Evolutionary conservation across 2,797 vertebrate genomes (phyloP).

Genomic region (Enoplosus armatus): DNA sequence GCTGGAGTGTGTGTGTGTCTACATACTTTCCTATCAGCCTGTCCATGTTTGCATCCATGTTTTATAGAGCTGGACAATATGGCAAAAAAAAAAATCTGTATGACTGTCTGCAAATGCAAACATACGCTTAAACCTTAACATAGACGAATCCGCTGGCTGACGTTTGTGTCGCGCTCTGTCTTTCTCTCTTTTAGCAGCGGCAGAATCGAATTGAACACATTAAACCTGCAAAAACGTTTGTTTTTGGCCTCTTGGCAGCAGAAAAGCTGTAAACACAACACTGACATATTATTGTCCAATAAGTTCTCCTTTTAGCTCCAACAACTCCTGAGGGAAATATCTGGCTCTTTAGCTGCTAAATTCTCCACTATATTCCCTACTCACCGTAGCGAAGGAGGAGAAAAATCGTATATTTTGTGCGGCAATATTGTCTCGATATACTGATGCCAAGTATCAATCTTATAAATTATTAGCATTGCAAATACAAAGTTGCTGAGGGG

Average conservation of each 20-base stretch:
- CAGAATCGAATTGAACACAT: background rate
- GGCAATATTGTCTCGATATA: too few relatives aligned
- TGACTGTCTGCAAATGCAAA: background rate
- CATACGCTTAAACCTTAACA: background rate
- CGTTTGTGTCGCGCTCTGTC: background rate
- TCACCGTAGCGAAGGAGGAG: too few relatives aligned
- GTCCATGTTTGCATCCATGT: background rate
- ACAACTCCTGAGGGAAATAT: background rate
- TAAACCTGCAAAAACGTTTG: background rate
- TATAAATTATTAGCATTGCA: too few relatives aligned
- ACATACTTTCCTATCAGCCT: background rate
- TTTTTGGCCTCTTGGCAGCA: background rate
- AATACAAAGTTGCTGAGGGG: too few relatives aligned
- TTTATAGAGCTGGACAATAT: accelerated
- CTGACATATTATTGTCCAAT: background rate
- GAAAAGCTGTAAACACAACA: background rate
- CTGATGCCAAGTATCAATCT: too few relatives aligned
- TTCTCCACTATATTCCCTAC: background rate
- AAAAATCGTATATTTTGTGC: too few relatives aligned
- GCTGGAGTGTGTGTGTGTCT: background rate
- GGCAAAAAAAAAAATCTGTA: background rate
- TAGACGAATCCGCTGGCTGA: background rate
- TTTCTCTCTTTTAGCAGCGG: too few relatives aligned
- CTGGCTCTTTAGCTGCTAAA: background rate
- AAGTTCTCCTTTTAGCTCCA: background rate